Percentiles rank a stretch among this genome's conserved stretches.
These are phyloP conservation scores for Planiliza haematocheilus DNA, from an alignment of 2,113 vertebrate genomes.

Conservation along the genomic window DNA sequence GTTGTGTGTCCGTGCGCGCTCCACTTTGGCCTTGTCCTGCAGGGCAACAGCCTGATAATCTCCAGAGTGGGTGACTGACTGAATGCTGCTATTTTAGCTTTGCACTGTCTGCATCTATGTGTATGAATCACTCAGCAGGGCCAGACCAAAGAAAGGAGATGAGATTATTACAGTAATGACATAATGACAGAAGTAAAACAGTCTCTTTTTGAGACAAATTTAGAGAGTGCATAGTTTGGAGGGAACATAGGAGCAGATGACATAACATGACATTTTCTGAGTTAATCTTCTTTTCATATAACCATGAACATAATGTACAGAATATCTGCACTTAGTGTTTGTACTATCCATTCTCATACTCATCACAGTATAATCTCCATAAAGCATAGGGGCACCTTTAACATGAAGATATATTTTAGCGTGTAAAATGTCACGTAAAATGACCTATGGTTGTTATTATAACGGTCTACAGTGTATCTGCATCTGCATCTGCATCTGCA, in stretches of 20 bases:
- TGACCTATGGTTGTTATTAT: background rate
- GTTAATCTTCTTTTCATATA: slow-evolving; percentile 27
- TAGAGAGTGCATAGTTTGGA: background rate
- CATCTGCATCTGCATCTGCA: background rate
- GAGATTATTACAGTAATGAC: slow-evolving; percentile 40
- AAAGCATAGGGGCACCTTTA: background rate
- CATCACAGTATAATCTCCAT: background rate
- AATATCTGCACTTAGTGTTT: slow-evolving; percentile 17
- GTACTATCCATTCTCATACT: background rate
- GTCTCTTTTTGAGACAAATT: background rate
- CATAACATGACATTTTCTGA: background rate
- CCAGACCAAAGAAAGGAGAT: slow-evolving; percentile 33
- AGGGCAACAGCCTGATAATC: slow-evolving; percentile 49
- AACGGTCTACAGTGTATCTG: background rate
- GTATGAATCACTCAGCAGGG: slow-evolving; percentile 44
- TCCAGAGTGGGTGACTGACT: slow-evolving; percentile 50
- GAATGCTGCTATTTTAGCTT: slow-evolving; percentile 52
- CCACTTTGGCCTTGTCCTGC: slow-evolving; percentile 28
- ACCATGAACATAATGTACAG: slow-evolving; percentile 5
- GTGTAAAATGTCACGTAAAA: background rate
- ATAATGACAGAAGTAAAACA: background rate
- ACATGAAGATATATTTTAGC: background rate
- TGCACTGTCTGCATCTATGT: slow-evolving; percentile 35
- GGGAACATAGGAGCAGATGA: background rate
- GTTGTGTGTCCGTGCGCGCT: slow-evolving; percentile 8